Evolutionary conservation across 1,140 invertebrate species (phyloP).

Genomic region (Dendrolimus punctatus): DNA sequence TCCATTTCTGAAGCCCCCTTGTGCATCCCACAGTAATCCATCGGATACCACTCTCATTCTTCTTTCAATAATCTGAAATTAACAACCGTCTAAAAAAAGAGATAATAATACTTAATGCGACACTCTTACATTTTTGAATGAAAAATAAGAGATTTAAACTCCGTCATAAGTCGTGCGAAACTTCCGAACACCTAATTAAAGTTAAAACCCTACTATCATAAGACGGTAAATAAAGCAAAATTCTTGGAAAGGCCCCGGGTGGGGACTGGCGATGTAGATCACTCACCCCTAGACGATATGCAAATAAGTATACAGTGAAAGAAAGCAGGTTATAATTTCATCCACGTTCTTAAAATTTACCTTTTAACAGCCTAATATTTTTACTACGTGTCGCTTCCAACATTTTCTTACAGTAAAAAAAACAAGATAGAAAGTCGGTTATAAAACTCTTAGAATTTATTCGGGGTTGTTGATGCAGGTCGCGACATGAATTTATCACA

Average conservation of each 20-base stretch:
- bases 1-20: too few relatives aligned
- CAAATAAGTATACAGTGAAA: constrained; percentile 18
- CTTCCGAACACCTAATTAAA: background rate
- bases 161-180: background rate
- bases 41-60: too few relatives aligned
- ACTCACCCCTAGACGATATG: constrained; percentile 17
- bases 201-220: constrained; percentile 1
- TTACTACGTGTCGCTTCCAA: constrained; percentile 46
- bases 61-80: too few relatives aligned
- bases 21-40: too few relatives aligned
- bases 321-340: constrained; percentile 32
- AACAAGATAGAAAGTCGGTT: constrained; percentile 15
- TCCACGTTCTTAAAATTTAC: constrained; percentile 50
- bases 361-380: constrained; percentile 58
- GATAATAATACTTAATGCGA: too few relatives aligned
- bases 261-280: constrained; percentile 5
- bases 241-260: constrained; percentile 4
- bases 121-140: too few relatives aligned
- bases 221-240: constrained; percentile 8
- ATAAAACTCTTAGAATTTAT: constrained; percentile 40
- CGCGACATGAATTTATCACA: constrained; percentile 51
- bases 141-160: too few relatives aligned
- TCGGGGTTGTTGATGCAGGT: constrained; percentile 43
- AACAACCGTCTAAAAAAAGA: too few relatives aligned
- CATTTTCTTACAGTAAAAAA: constrained; percentile 44